Evolutionary conservation across 2,888 invertebrate species (phyloP), one percentile per base, ranked within the genome.

Genomic region (Cantharis rufa): DNA sequence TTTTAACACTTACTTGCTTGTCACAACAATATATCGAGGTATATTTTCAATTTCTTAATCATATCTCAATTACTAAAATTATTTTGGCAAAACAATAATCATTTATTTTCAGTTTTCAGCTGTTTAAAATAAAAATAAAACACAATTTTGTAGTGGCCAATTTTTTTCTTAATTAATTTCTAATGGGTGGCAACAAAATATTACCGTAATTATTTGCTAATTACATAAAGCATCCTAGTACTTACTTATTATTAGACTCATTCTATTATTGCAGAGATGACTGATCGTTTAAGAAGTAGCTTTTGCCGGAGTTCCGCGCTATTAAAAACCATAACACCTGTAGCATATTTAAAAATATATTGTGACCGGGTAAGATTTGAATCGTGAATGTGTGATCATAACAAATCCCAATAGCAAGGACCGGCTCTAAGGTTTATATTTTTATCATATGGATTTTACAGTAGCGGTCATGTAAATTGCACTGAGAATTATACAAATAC

Each of bases 91-190:
- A 70, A 72, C 63, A 68, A 18, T 76, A 69, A 62, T 68, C 48
- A 64, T 72, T 68, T 75, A 76, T 76, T 76, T 76, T 76, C 32
- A 64, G 63, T 15, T 62, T 72, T 72, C 76, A 72, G 76, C 76
- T 76, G 76, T 70, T 72, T 69, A 63, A 64, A 76, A 76, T 76
- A 76, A 76, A 76, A 76, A 76, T 76, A 76, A 71, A 69, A 69
- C 15, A 18, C 15, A 7, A 48, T 70, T 62, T 63, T 21, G 16
- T 61, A 32, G 72, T 16, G 15, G 76, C 76, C 76, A 76, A 76
- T 15, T 48, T 66, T 18, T 68, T 62, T 62, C 71, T 75, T 74
- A 74, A 63, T 70, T 32, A 48, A 28, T 18, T 48, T 61, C 16
- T 18, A 61, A 16, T 32, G 70, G 48, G 48, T 70, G 16, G 15